A percentile compares a stretch with the other conserved stretches of the same genome.
Evolutionary conservation across 1,140 invertebrate genomes (phyloP).

Genomic region (Berghia stephanieae): DNA sequence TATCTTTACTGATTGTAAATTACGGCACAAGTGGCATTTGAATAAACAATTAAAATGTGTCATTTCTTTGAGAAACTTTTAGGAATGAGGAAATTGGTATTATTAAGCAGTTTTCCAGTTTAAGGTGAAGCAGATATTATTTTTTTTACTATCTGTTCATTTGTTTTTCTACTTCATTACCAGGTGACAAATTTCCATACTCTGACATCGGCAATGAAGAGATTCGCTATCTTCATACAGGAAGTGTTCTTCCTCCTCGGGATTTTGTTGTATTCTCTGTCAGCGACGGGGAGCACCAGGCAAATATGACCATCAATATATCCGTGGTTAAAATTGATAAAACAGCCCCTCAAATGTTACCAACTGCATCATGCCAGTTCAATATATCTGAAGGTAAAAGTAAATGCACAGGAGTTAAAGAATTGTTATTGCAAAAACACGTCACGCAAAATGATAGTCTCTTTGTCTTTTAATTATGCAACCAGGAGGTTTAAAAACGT

Average conservation of each 20-base stretch:
- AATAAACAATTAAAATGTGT: too few relatives aligned
- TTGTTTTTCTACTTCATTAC: too few relatives aligned
- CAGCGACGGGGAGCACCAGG: conserved; percentile 46
- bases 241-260: conserved; percentile 22
- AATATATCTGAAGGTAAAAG: conserved; percentile 53
- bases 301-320: conserved; percentile 38
- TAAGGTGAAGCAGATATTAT: too few relatives aligned
- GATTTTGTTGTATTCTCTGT: conserved; percentile 50
- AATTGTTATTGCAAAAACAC: not conserved
- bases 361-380: conserved; percentile 43
- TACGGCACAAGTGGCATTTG: too few relatives aligned
- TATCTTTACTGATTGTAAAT: too few relatives aligned
- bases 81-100: too few relatives aligned
- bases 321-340: conserved; percentile 44
- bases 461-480: too few relatives aligned
- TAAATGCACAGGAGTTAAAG: not conserved
- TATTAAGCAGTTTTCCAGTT: too few relatives aligned
- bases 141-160: too few relatives aligned
- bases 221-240: conserved; percentile 55
- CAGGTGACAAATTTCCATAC: conserved; percentile 51
- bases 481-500: too few relatives aligned
- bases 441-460: too few relatives aligned
- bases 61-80: too few relatives aligned
- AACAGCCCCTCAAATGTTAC: conserved; percentile 41
- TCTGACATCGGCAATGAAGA: conserved; percentile 44